phyloP scores from a whole-genome alignment of 2,797 vertebrate genomes.

The Pristis pectinata region DNA sequence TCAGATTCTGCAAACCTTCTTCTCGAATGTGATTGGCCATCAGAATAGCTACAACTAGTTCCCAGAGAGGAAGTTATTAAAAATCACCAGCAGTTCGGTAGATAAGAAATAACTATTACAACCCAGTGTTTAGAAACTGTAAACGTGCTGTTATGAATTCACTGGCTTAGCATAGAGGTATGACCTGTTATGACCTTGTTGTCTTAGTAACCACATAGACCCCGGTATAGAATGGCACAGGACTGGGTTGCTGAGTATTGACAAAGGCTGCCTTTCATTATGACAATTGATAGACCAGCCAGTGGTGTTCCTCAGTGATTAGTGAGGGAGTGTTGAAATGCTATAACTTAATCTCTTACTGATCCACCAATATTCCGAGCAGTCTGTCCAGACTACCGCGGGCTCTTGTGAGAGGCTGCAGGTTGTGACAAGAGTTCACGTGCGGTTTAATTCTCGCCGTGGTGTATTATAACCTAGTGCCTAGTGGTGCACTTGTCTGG shows the following conservation, averaged over 20 bases:
- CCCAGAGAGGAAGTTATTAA: not conserved
- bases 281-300: slow-evolving; percentile 21
- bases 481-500: not conserved
- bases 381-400: not conserved
- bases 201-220: slow-evolving; percentile 16
- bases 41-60: not conserved
- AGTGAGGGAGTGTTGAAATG: slow-evolving; percentile 14
- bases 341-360: slow-evolving; percentile 20
- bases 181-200: slow-evolving; percentile 9
- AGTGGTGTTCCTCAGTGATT: not conserved
- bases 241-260: not conserved
- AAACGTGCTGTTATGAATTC: slow-evolving; percentile 23
- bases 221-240: slow-evolving; percentile 14
- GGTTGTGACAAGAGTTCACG: not conserved
- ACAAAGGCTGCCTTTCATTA: slow-evolving; percentile 16
- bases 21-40: too few relatives aligned
- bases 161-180: not conserved
- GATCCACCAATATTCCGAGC: not conserved
- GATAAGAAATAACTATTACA: slow-evolving; percentile 3
- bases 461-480: not conserved
- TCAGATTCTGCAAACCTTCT: not conserved
- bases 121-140: not conserved
- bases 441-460: not conserved
- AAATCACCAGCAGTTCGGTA: not conserved
- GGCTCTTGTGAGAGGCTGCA: not conserved